These are phyloP conservation scores for Eucera pruinosa DNA, from an alignment of 2,888 invertebrate species.

Conservation along the genomic window DNA sequence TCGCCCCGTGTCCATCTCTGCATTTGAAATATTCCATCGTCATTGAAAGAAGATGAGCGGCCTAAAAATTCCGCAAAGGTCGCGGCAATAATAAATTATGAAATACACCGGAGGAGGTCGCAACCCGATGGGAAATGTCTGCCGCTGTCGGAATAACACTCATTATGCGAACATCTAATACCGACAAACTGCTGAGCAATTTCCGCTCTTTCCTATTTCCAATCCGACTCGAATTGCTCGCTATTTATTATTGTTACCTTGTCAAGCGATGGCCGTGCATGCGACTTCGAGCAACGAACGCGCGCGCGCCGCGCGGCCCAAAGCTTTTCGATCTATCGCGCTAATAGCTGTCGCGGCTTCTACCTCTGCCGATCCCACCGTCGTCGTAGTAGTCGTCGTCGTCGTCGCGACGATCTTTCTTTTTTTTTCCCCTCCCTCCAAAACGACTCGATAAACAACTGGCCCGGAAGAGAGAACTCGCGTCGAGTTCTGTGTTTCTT, in stretches of 20 bases:
- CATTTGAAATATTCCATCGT: not conserved
- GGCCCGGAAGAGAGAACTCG: conserved; percentile 25
- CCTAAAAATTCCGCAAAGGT: conserved; percentile 51
- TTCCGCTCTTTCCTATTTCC: conserved; percentile 67
- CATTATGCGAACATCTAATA: conserved; percentile 67
- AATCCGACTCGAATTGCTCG: conserved; percentile 6
- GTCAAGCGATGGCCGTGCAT: not conserved
- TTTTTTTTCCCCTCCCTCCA: too few relatives aligned
- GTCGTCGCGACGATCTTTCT: conserved; percentile 28
- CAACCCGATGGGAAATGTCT: conserved; percentile 80
- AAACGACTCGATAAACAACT: conserved; percentile 41
- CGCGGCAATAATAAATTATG: conserved; percentile 72
- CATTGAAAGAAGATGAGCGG: conserved; percentile 24
- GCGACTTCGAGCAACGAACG: too few relatives aligned
- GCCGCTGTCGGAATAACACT: conserved; percentile 72
- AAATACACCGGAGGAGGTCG: conserved; percentile 73
- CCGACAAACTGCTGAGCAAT: conserved; percentile 75
- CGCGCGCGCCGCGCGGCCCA: too few relatives aligned
- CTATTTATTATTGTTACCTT: conserved; percentile 17
- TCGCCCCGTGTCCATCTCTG: too few relatives aligned
- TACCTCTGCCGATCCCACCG: not conserved
- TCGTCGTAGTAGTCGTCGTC: too few relatives aligned
- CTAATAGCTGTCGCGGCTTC: not conserved
- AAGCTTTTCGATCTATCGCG: not conserved
- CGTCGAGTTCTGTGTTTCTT: too few relatives aligned